These are phyloP conservation scores for Nerophis lumbriciformis DNA, from an alignment of 2,113 vertebrate species.

Conservation along the genomic window DNA sequence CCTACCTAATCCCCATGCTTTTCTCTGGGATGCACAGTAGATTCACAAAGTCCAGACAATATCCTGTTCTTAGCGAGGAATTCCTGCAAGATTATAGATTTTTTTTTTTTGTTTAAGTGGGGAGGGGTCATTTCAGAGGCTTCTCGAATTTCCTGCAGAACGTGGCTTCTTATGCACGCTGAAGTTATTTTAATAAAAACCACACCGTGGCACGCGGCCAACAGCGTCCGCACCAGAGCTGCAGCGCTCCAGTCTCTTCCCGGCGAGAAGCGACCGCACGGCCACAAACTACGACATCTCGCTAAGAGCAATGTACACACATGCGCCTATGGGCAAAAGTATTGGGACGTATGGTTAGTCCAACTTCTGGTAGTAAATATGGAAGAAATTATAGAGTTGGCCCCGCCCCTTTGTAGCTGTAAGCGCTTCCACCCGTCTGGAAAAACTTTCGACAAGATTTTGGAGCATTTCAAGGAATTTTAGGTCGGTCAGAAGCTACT, in stretches of 20 bases:
- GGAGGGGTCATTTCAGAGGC: conserved; percentile 30
- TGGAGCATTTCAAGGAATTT: too few species aligned
- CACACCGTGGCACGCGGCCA: conserved; percentile 37
- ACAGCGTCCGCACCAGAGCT: conserved; percentile 38
- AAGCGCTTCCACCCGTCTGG: too few species aligned
- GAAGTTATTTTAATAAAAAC: conserved; percentile 62
- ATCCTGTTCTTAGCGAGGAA: conserved; percentile 55
- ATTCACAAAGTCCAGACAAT: conserved; percentile 54
- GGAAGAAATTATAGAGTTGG: background rate
- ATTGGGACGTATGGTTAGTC: background rate
- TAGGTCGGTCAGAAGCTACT: too few species aligned
- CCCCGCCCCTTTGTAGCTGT: background rate
- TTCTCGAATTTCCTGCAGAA: conserved; percentile 44
- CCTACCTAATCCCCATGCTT: conserved; percentile 16
- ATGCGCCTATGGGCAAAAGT: background rate
- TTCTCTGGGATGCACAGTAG: conserved; percentile 26
- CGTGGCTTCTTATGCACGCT: conserved; percentile 35
- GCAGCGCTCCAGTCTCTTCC: conserved; percentile 35
- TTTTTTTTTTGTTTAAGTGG: conserved; percentile 3
- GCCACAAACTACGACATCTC: conserved; percentile 6
- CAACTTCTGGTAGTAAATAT: background rate
- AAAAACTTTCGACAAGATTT: too few species aligned
- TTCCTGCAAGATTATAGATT: conserved; percentile 52
- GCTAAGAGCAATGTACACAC: conserved; percentile 13
- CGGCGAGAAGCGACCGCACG: conserved; percentile 40